Conservation (phyloP, 2,113 vertebrate genomes). For the rabbit (Oryctolagus cuniculus) region DNA sequence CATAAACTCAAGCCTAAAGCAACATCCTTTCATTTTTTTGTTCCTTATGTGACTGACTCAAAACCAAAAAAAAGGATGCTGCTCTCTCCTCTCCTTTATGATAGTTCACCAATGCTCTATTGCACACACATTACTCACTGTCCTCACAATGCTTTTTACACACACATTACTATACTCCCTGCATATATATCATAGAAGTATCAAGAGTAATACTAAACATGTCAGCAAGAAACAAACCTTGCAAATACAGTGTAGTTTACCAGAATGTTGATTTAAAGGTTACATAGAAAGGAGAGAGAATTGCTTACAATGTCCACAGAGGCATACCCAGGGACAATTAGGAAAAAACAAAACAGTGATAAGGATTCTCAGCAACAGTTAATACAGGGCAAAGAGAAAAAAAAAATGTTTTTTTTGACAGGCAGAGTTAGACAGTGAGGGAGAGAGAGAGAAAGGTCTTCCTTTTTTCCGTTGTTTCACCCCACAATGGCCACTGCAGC, state of each 20-base stretch:
- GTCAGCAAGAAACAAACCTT: not conserved
- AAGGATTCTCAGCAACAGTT: not conserved
- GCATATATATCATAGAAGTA: not conserved
- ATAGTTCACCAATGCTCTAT: not conserved
- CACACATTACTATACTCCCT: not conserved
- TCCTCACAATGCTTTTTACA: not conserved
- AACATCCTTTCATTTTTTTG: slow-evolving; percentile 46
- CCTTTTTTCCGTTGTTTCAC: too few species aligned
- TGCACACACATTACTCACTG: not conserved
- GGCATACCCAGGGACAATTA: not conserved
- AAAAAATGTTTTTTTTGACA: not conserved
- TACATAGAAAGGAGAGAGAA: slow-evolving; percentile 39
- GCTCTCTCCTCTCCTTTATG: not conserved
- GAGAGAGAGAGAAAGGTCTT: too few species aligned
- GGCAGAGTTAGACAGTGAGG: too few species aligned
- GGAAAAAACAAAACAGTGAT: not conserved
- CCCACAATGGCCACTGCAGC: too few species aligned
- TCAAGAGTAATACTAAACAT: not conserved
- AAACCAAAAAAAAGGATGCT: not conserved
- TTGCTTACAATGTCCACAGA: slow-evolving; percentile 4
- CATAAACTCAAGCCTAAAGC: slow-evolving; percentile 33
- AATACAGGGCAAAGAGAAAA: not conserved
- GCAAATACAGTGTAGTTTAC: not conserved
- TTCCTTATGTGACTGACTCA: slow-evolving; percentile 4
- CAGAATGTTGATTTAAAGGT: not conserved